Evolutionary conservation across 1,140 invertebrate genomes (phyloP).

Genomic region (Kradibia gibbosae): DNA sequence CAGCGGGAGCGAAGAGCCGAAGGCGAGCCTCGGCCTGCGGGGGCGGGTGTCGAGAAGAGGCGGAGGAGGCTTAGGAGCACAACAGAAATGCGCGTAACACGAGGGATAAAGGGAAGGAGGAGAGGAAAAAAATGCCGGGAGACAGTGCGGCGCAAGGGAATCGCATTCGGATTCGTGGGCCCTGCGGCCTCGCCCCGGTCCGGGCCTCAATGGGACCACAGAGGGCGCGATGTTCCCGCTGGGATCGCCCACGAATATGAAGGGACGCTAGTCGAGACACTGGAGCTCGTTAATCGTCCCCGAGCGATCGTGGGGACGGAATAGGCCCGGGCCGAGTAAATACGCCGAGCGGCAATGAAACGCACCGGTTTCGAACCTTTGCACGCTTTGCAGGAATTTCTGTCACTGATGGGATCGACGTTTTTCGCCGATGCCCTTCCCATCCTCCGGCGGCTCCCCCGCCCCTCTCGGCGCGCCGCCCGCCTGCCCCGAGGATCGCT

Average conservation of each 20-base stretch:
- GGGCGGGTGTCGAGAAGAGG: neutral
- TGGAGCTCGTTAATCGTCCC: conserved; percentile 58
- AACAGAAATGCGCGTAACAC: conserved; percentile 1
- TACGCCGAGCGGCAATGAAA: conserved; percentile 6
- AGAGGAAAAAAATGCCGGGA: neutral
- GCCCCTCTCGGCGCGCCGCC: too few relatives aligned
- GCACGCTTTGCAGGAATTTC: conserved; percentile 12
- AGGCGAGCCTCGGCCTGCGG: too few relatives aligned
- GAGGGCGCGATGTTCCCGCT: conserved; percentile 53
- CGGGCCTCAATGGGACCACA: conserved; percentile 53
- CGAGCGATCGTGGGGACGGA: conserved; percentile 17
- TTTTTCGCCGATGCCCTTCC: neutral
- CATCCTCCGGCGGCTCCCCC: too few relatives aligned
- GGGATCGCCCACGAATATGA: conserved; percentile 46
- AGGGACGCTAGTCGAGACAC: conserved; percentile 51
- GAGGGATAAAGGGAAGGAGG: conserved; percentile 12
- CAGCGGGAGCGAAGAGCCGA: neutral
- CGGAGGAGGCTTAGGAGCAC: neutral
- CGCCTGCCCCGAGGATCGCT: too few relatives aligned
- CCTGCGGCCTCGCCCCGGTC: conserved; percentile 38
- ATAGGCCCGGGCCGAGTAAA: neutral
- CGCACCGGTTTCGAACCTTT: conserved; percentile 4
- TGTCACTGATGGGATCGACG: conserved; percentile 23
- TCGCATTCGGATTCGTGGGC: conserved; percentile 62
- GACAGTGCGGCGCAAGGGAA: conserved; percentile 62